Evolutionary conservation across 1,140 invertebrate species (phyloP).

Genomic region (Belonocnema kinseyi): DNA sequence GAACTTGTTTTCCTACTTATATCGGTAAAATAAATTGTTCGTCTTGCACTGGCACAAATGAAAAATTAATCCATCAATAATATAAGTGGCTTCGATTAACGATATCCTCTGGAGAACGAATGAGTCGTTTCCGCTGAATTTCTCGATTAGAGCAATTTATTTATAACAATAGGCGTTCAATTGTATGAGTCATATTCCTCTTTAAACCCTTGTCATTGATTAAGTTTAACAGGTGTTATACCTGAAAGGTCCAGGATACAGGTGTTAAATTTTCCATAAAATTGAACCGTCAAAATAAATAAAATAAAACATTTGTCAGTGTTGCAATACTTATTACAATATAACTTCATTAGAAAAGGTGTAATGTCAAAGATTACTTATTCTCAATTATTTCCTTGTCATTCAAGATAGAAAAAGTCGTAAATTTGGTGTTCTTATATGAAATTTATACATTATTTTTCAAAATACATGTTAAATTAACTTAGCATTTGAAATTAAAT

Average conservation of each 20-base stretch:
- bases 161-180: not conserved
- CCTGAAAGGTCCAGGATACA: too few relatives aligned
- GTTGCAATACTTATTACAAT: not conserved
- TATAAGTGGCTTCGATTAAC: not conserved
- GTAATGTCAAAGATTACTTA: too few relatives aligned
- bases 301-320: not conserved
- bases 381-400: too few relatives aligned
- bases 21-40: not conserved
- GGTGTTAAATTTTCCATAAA: constrained; percentile 1
- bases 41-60: not conserved
- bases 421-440: too few relatives aligned
- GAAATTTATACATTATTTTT: too few relatives aligned
- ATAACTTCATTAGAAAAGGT: not conserved
- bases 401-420: too few relatives aligned
- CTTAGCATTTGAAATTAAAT: too few relatives aligned
- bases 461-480: too few relatives aligned
- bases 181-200: not conserved
- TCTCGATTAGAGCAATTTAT: constrained; percentile 5
- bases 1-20: too few relatives aligned
- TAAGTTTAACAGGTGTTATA: not conserved
- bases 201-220: constrained; percentile 13
- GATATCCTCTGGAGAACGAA: not conserved
- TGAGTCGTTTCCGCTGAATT: constrained; percentile 13
- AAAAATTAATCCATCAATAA: not conserved
- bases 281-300: constrained; percentile 2